phyloP scores from a whole-genome alignment of 1,140 invertebrate species.

The Drosophila biarmipes region DNA sequence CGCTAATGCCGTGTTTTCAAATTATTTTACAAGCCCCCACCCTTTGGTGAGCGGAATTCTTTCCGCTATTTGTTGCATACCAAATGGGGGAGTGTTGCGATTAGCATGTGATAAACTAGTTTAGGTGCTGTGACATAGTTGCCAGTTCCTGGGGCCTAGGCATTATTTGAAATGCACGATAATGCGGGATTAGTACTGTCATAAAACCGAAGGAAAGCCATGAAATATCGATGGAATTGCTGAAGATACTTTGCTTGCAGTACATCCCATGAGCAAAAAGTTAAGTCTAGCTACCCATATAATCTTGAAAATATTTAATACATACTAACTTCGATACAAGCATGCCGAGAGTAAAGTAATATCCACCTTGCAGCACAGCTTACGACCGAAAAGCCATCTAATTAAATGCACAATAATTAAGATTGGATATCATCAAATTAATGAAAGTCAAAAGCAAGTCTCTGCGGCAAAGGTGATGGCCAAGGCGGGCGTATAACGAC shows the following conservation, averaged over 20 bases:
- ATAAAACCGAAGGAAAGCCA: no score
- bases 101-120: conserved; percentile 60
- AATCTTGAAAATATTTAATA: no score
- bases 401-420: conserved; percentile 56
- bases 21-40: conserved; percentile 67
- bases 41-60: conserved; percentile 45
- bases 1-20: conserved; percentile 82
- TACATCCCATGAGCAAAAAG: no score
- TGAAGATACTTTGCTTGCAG: no score
- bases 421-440: conserved; percentile 62
- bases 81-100: conserved; percentile 57
- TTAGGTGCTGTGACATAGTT: conserved; percentile 37
- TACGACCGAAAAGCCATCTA: conserved; percentile 28
- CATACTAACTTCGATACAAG: no score
- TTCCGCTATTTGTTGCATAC: conserved; percentile 64
- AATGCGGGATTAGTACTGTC: neutral
- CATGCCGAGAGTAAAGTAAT: no score
- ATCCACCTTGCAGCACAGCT: neutral
- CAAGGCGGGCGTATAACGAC: conserved; percentile 55
- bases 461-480: conserved; percentile 45
- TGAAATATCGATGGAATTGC: no score
- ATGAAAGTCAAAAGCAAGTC: conserved; percentile 70
- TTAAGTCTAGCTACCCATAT: no score
- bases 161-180: conserved; percentile 1
- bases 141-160: neutral